These are phyloP conservation scores for Nasua narica DNA, from an alignment of 2,797 vertebrate genomes.

Conservation along the genomic window DNA sequence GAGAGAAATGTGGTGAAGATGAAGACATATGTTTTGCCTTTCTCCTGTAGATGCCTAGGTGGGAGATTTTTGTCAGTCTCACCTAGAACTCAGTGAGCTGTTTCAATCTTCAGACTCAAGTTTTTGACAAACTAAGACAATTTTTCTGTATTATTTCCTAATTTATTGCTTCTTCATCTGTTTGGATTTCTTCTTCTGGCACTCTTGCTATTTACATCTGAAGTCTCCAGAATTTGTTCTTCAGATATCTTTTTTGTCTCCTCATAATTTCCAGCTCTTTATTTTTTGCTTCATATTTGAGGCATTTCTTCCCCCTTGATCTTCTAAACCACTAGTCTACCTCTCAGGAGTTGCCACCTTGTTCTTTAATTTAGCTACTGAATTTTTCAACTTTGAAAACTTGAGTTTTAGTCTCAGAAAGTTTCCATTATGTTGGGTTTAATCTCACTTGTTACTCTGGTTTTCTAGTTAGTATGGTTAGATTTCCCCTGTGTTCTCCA, in stretches of 20 bases:
- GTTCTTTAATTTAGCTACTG: not conserved
- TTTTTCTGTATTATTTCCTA: not conserved
- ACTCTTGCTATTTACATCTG: not conserved
- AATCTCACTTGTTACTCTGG: not conserved
- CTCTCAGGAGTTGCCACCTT: not conserved
- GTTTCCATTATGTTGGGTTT: not conserved
- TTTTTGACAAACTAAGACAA: slow-evolving; percentile 24
- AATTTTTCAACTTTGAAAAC: not conserved
- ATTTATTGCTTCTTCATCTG: not conserved
- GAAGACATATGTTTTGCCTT: not conserved
- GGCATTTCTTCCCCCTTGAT: not conserved
- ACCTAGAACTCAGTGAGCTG: not conserved
- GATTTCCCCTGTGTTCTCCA: not conserved
- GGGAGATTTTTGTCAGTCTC: not conserved
- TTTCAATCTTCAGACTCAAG: not conserved
- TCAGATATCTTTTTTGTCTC: not conserved
- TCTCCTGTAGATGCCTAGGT: not conserved
- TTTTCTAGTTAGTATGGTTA: not conserved
- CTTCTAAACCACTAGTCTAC: not conserved
- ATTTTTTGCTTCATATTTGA: not conserved
- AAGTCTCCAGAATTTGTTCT: not conserved
- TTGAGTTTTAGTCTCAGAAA: not conserved
- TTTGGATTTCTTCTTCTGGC: not conserved
- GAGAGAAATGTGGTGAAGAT: not conserved
- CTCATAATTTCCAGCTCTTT: not conserved